These are phyloP conservation scores for Mormyrus iriodes DNA, from an alignment of 2,113 vertebrate genomes.

Conservation along the genomic window DNA sequence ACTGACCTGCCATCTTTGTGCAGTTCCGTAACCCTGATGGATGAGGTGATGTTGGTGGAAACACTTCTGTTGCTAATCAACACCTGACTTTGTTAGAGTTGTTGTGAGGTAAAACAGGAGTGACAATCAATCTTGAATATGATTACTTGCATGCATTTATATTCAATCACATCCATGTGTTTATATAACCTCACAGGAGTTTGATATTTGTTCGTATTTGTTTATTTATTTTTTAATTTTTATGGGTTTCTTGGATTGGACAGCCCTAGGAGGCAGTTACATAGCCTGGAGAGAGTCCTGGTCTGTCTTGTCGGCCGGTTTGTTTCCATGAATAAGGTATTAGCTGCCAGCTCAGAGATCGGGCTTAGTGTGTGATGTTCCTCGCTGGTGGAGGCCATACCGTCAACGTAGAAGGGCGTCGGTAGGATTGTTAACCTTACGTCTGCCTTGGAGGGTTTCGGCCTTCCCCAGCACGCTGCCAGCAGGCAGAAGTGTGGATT, in stretches of 20 bases:
- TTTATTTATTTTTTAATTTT: background rate
- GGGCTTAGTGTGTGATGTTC: background rate
- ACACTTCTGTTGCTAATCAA: background rate
- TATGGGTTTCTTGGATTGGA: background rate
- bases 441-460: background rate
- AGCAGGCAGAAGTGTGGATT: background rate
- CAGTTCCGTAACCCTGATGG: background rate
- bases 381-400: too few relatives aligned
- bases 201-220: background rate
- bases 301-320: background rate
- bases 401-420: background rate
- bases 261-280: background rate
- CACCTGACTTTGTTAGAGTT: background rate
- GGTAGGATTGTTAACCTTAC: background rate
- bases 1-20: background rate
- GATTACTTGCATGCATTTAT: background rate
- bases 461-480: background rate
- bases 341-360: background rate
- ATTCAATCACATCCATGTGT: background rate
- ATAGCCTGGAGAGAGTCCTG: background rate
- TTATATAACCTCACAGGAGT: background rate
- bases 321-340: conserved; percentile 14
- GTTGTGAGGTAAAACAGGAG: background rate
- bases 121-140: background rate
- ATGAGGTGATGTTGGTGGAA: background rate